A percentile compares a stretch with the other conserved stretches of the same genome.
These are phyloP conservation scores for Chymomyza fuscimana DNA, from an alignment of 2,888 invertebrate genomes.

Conservation along the genomic window DNA sequence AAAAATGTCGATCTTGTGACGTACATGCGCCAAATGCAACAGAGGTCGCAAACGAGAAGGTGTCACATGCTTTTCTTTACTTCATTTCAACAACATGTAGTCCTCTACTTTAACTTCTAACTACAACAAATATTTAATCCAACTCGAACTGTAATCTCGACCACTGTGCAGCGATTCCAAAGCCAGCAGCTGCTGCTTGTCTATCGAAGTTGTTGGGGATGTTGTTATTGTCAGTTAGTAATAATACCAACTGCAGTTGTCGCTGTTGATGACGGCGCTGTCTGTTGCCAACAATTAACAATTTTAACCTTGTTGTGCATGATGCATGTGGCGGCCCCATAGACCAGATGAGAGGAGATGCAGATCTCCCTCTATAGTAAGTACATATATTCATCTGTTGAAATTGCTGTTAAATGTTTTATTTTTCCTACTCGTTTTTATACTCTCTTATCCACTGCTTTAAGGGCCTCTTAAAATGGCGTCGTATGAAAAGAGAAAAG, in stretches of 20 bases:
- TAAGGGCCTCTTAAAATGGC: no score
- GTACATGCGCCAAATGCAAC: no score
- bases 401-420: not conserved
- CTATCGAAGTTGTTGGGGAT: conserved; percentile 13
- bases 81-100: no score
- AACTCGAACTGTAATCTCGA: no score
- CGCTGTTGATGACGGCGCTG: conserved; percentile 25
- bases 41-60: no score
- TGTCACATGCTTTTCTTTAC: no score
- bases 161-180: not conserved
- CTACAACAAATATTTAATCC: no score
- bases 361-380: not conserved
- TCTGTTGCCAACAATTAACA: conserved; percentile 49
- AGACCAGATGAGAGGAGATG: conserved; percentile 8
- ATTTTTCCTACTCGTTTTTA: no score
- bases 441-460: no score
- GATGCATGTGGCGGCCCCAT: conserved; percentile 41
- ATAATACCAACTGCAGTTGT: conserved; percentile 47
- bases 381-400: not conserved
- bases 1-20: no score
- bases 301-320: conserved; percentile 66
- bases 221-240: conserved; percentile 30
- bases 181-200: conserved; percentile 10
- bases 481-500: no score
- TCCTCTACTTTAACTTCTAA: no score